Evolutionary conservation across 2,888 invertebrate genomes (phyloP), one percentile per base, ranked within the genome.

Genomic region (Thalpophila matura): DNA sequence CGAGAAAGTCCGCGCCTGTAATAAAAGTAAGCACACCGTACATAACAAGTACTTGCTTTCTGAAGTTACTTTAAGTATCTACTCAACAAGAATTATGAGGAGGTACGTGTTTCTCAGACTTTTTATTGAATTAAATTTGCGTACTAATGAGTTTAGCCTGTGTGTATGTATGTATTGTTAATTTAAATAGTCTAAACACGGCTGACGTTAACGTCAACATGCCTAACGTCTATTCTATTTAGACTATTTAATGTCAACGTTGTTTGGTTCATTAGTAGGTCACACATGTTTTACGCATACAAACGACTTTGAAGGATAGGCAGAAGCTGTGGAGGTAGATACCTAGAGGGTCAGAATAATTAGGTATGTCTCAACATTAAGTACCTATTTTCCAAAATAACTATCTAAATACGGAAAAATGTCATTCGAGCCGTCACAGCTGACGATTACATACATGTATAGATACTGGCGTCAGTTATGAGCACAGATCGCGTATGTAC

Each of bases 31-130:
- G 57, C 29, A 57, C 71, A 74, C 61, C 63, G 55, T 79, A 78
- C 75, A 68, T 57, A 62, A 72, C 74, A 73, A 73, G 77, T 79
- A 79, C 80, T 79, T 77, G 65, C 69, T 69, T 69, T 73, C 77
- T 77, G 60, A 77, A 81, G 74, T 81, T 73, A 75, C 75, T 79
- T 72, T 79, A 81, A 81, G 83, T 77, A 82, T 74, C 75, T 75
- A 75, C 77, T 81, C 80, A 74, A 68, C 65, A 69, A 74, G 74
- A 81, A 76, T 83, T 83, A 80, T 81, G 70, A 76, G 77, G 42
- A 67, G 70, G 69, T 69, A 78, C 73, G 70, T 70, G 81, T 81
- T 78, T 58, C 58, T 79, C 16, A 37, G 55, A 65, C 56, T 80
- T 75, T 79, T 70, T 73, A 80, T 77, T 80, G 64, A 79, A 79